These are phyloP conservation scores for Balanococcus diminutus DNA, from an alignment of 2,888 invertebrate species.

Conservation along the genomic window DNA sequence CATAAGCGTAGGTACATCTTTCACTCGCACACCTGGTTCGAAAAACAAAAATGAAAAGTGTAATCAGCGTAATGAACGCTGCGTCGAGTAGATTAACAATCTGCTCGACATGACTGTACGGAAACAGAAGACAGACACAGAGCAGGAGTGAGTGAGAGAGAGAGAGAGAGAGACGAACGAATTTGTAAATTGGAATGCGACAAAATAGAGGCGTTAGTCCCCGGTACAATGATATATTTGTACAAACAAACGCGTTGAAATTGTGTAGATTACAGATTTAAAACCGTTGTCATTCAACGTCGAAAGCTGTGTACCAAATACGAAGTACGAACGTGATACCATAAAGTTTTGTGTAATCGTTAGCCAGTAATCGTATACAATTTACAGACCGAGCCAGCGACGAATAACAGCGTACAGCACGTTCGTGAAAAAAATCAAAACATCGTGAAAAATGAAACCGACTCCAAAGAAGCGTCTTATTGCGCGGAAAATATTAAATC, in stretches of 20 bases:
- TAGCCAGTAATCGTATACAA: not conserved
- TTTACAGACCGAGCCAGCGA: not conserved
- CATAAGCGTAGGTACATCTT: not conserved
- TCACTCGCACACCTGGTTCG: not conserved
- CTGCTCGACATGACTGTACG: not conserved
- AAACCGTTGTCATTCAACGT: constrained; percentile 2
- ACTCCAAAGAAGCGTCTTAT: not conserved
- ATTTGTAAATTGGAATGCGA: not conserved
- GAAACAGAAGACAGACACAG: not conserved
- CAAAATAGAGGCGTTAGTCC: not conserved
- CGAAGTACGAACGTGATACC: not conserved
- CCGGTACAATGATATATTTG: not conserved
- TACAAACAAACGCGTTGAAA: not conserved
- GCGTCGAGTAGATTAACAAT: constrained; percentile 10
- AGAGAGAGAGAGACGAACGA: too few relatives aligned
- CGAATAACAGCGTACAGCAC: not conserved
- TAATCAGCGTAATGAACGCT: constrained; percentile 11
- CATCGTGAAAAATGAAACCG: not conserved
- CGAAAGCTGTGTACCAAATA: not conserved
- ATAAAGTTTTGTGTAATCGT: not conserved
- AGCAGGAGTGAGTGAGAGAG: not conserved
- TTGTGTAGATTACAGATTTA: not conserved
- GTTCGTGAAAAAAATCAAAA: not conserved
- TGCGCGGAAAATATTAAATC: not conserved
- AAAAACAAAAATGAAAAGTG: not conserved